Base-by-base conservation (phyloP, 1,140 invertebrate species). In the Drosophila rufa region DNA sequence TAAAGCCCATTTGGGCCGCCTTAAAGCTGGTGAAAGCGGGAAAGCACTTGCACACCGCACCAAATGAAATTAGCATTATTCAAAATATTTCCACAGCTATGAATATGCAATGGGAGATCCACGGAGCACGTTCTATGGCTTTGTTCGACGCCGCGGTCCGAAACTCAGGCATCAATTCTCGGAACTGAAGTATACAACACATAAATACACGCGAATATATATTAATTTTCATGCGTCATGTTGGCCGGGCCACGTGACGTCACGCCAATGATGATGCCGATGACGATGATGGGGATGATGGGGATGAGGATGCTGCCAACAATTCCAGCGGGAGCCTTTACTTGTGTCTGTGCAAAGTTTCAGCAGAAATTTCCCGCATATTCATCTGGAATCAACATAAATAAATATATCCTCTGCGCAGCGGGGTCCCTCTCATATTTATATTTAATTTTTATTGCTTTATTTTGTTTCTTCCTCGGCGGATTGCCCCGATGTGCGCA, bases 191-290 rank as follows among this genome's bases (percentile, higher is more conserved):
- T 60, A 19, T 60, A 47, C 48, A 19, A 43, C 51, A 55, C 51
- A 55, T 55, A 33, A 51, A 43, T 25, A 48, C 60, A 48, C 60
- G 45, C 30, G 5, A 42, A 67, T 67, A 61, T 79, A 38, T 57
- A 84, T 74, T 80, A 66, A 85, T 77, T 77, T 84, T 38, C 62
- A 77, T 80, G 67, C 77, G 73, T 84, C 82, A 84, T 68, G 73
- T 85, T 62, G 69, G 45, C 46, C 71, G 43, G 27, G 33, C 12
- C 51, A 69, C 56, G 79, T 84, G 81, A 73, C 79, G 73, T 77
- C 78, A 78, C 36, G 22, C 64, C 73, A 50, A 68, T 77, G 66
- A 84, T 47, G 66, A 66, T 70, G 58, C 43, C 17, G 42, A 53
- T 58, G 33, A 48, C 53, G 59, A 58, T 65, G 48, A 73, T 45